phyloP scores from a whole-genome alignment of 2,797 vertebrate species.

The Cyclura pinguis region DNA sequence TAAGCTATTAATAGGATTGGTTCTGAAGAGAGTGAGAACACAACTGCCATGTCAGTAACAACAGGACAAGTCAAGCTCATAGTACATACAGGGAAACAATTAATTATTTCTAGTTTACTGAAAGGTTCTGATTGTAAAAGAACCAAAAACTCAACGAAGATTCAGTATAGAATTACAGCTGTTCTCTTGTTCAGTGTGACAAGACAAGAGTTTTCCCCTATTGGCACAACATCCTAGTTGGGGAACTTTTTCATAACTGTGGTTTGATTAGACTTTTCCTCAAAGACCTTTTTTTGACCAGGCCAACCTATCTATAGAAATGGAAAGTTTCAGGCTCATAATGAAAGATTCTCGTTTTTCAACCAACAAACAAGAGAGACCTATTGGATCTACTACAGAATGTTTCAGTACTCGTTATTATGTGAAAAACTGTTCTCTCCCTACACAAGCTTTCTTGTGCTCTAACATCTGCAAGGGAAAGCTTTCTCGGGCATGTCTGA shows the following conservation, averaged over 20 bases:
- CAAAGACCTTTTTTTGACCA: slow-evolving; percentile 40
- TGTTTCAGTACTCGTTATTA: background rate
- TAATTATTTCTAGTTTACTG: background rate
- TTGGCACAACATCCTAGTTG: background rate
- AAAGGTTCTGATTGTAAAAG: background rate
- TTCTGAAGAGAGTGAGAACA: background rate
- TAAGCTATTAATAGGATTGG: background rate
- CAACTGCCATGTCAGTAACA: background rate
- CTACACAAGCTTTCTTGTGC: no score
- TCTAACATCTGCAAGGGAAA: no score
- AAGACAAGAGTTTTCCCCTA: background rate
- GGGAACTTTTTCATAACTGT: background rate
- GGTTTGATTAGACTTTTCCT: slow-evolving; percentile 23
- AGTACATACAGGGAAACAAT: background rate
- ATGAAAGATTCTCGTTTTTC: slow-evolving; percentile 46
- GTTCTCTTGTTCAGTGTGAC: background rate
- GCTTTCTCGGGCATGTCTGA: no score
- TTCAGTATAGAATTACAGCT: background rate
- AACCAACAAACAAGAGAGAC: slow-evolving; percentile 38
- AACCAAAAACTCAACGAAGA: background rate
- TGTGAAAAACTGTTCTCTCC: no score
- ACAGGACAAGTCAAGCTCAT: background rate
- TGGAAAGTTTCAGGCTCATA: slow-evolving; percentile 54
- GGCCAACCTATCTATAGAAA: slow-evolving; percentile 53
- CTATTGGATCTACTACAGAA: slow-evolving; percentile 58